These are phyloP conservation scores for Eulemur coronatus DNA, from an alignment of 2,797 vertebrate species.

Conservation along the genomic window DNA sequence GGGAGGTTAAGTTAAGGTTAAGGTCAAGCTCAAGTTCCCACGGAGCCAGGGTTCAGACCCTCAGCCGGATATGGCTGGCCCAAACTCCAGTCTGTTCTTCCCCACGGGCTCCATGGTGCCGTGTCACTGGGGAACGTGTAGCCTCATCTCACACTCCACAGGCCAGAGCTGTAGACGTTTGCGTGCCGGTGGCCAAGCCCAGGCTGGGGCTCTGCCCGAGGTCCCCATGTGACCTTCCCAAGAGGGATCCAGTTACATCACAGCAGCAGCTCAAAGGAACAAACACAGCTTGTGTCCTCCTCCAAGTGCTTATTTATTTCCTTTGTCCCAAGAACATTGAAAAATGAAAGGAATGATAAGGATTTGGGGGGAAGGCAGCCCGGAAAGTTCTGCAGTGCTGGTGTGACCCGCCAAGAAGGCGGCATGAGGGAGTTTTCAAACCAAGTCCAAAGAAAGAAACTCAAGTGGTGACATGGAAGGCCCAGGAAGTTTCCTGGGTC, in stretches of 20 bases:
- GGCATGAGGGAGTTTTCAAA: constrained; percentile 72
- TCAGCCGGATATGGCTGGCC: neutral
- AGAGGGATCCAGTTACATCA: constrained; percentile 72
- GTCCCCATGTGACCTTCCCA: constrained; percentile 62
- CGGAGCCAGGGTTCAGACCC: neutral
- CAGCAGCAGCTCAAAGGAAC: constrained; percentile 70
- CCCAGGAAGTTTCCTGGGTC: neutral
- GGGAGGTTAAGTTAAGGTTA: neutral
- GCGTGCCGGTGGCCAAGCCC: constrained; percentile 47
- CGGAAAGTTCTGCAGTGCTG: constrained; percentile 42
- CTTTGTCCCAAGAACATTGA: constrained; percentile 80
- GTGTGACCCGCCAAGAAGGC: constrained; percentile 71
- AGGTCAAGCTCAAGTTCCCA: neutral
- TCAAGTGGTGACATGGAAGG: constrained; percentile 56
- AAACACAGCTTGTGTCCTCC: constrained; percentile 77
- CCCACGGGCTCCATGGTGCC: fast-evolving
- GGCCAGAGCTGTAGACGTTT: constrained; percentile 72
- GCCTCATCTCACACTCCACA: constrained; percentile 53
- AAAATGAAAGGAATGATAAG: constrained; percentile 81
- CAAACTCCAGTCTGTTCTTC: neutral
- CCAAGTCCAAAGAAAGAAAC: constrained; percentile 34
- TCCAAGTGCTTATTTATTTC: constrained; percentile 78
- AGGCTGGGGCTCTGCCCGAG: constrained; percentile 30
- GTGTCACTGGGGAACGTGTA: constrained; percentile 47
- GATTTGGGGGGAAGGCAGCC: constrained; percentile 56